Percentiles rank a stretch among this genome's conserved stretches.
Evolutionary conservation across 2,113 vertebrate species (phyloP).

Genomic region (Gymnarchus niloticus): DNA sequence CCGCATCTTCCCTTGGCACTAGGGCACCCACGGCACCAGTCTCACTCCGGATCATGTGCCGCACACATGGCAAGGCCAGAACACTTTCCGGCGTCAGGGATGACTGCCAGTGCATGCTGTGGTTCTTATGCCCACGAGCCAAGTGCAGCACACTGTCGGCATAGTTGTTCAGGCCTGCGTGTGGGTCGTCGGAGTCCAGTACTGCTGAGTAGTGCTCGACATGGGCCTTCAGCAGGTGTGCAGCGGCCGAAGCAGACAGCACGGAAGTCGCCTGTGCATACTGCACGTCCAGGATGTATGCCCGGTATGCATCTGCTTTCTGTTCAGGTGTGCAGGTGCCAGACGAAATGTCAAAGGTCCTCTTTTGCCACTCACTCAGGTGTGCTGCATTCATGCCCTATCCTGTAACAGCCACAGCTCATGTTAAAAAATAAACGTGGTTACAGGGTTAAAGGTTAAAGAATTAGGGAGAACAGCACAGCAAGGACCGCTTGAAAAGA

Average conservation of each 20-base stretch:
- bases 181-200: conserved; percentile 79
- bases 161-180: conserved; percentile 85
- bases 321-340: conserved; percentile 71
- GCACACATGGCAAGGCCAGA: conserved; percentile 70
- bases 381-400: conserved; percentile 65
- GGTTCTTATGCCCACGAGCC: conserved; percentile 74
- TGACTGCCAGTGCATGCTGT: conserved; percentile 86
- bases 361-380: conserved; percentile 87
- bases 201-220: conserved; percentile 76
- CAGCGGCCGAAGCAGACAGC: conserved; percentile 73
- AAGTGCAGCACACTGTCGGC: conserved; percentile 76
- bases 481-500: background rate
- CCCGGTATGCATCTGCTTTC: conserved; percentile 84
- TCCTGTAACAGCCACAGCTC: conserved; percentile 48
- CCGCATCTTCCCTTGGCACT: conserved; percentile 53
- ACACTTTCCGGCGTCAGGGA: conserved; percentile 70
- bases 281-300: conserved; percentile 80
- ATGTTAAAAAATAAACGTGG: conserved; percentile 50
- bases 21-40: conserved; percentile 42
- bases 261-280: conserved; percentile 84
- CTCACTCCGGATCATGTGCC: conserved; percentile 64
- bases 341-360: conserved; percentile 80
- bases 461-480: background rate
- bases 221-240: conserved; percentile 76
- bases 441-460: background rate